Percentiles rank a stretch among this genome's conserved stretches.
These are phyloP conservation scores for Archips crataeganus DNA, from an alignment of 2,888 invertebrate species.

Conservation along the genomic window DNA sequence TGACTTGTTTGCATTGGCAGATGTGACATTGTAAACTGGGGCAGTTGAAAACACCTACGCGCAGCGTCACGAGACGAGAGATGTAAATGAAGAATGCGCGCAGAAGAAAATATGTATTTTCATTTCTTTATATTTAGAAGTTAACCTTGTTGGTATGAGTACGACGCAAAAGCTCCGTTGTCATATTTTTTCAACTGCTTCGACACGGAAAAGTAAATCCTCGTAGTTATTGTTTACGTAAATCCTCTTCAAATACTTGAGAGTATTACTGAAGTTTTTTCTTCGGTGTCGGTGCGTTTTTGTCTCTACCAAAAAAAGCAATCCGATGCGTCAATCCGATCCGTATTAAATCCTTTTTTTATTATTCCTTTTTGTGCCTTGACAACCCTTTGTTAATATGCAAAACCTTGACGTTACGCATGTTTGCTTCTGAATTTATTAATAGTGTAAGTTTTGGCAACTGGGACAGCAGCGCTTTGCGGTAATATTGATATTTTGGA, in stretches of 20 bases:
- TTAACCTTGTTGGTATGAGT: conserved; percentile 25
- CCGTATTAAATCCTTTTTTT: no score
- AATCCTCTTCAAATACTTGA: not conserved
- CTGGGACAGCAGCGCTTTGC: conserved; percentile 16
- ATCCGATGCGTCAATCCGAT: no score
- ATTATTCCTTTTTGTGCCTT: not conserved
- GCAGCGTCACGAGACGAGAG: conserved; percentile 34
- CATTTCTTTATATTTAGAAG: conserved; percentile 36
- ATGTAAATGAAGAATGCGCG: conserved; percentile 21
- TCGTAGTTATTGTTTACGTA: no score
- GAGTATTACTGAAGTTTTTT: not conserved
- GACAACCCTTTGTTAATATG: conserved; percentile 12
- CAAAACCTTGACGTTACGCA: conserved; percentile 12
- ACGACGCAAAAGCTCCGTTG: conserved; percentile 15
- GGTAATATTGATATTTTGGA: conserved; percentile 28
- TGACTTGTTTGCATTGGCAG: conserved; percentile 9
- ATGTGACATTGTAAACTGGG: conserved; percentile 25
- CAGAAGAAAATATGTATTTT: conserved; percentile 32
- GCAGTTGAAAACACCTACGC: conserved; percentile 14
- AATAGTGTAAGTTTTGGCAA: conserved; percentile 34
- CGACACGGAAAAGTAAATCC: not conserved
- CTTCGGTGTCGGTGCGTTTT: no score
- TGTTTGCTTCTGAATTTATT: conserved; percentile 24
- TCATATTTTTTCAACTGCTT: conserved; percentile 9
- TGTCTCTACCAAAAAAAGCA: no score